phyloP scores from a whole-genome alignment of 92 coral and sea anemone species.

The Micromussa lordhowensis region DNA sequence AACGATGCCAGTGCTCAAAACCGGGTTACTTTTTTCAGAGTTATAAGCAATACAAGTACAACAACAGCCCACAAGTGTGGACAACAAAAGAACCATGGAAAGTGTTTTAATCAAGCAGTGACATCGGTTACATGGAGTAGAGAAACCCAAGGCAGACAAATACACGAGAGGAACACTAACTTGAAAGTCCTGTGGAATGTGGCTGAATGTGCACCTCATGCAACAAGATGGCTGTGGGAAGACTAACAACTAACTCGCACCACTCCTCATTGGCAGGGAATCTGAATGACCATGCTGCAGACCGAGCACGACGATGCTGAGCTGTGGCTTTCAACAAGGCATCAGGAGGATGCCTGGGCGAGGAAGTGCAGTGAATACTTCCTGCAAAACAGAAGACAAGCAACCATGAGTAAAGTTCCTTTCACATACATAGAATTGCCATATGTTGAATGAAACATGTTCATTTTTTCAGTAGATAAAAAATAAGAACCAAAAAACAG shows the following conservation, averaged over 20 bases:
- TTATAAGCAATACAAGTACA: no score
- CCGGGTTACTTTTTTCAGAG: no score
- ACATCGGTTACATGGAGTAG: no score
- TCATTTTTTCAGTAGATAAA: neutral
- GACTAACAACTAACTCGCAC: slow-evolving; percentile 80
- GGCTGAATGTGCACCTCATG: slow-evolving; percentile 91
- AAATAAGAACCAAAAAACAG: neutral
- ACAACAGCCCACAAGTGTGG: no score
- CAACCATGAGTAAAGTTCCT: neutral
- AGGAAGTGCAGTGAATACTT: slow-evolving; percentile 37
- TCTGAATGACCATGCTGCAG: slow-evolving; percentile 95
- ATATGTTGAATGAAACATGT: neutral
- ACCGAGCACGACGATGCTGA: slow-evolving; percentile 93
- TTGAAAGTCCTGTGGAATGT: slow-evolving; percentile 85
- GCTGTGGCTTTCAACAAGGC: slow-evolving; percentile 84
- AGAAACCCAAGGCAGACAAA: neutral
- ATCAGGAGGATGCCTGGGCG: slow-evolving; percentile 82
- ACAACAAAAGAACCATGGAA: no score
- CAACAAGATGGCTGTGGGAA: slow-evolving; percentile 86
- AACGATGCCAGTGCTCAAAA: no score
- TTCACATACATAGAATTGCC: neutral
- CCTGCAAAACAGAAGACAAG: slow-evolving; percentile 1
- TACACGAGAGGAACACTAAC: slow-evolving; percentile 55
- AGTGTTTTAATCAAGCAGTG: no score
- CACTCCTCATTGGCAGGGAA: slow-evolving; percentile 90